Percentiles rank a stretch among this genome's conserved stretches.
Evolutionary conservation across 2,797 vertebrate species (phyloP).

Genomic region (Molossus molossus): DNA sequence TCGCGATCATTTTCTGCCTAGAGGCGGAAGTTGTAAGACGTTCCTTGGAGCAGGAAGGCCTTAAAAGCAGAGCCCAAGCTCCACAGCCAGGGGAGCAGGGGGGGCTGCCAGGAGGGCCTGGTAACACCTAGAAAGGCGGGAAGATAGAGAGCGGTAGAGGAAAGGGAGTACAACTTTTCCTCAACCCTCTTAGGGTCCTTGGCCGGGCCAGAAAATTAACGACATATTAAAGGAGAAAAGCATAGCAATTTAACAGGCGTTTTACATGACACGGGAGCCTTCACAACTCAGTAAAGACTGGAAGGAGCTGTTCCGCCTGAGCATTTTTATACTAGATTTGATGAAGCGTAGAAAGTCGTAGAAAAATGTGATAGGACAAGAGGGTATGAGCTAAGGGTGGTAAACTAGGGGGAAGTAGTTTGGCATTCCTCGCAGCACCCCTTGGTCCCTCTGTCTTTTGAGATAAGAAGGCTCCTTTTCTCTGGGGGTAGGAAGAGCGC

Average conservation of each 20-base stretch:
- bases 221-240: neutral
- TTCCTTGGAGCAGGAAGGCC: neutral
- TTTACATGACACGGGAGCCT: neutral
- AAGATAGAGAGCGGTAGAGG: neutral
- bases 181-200: neutral
- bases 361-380: neutral
- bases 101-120: neutral
- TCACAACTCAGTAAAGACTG: constrained; percentile 8
- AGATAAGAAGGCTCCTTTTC: neutral
- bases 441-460: neutral
- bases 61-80: neutral
- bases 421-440: neutral
- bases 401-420: neutral
- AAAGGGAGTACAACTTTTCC: neutral
- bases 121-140: neutral
- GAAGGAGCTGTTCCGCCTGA: neutral
- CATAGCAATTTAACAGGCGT: neutral
- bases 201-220: neutral
- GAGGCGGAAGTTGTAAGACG: neutral
- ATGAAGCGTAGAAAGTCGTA: neutral
- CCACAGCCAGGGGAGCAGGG: neutral
- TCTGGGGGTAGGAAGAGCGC: neutral
- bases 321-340: neutral
- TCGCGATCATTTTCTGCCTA: neutral
- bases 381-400: neutral